Evolutionary conservation across 2,888 invertebrate species (phyloP).

Genomic region (Drosophila eohydei): DNA sequence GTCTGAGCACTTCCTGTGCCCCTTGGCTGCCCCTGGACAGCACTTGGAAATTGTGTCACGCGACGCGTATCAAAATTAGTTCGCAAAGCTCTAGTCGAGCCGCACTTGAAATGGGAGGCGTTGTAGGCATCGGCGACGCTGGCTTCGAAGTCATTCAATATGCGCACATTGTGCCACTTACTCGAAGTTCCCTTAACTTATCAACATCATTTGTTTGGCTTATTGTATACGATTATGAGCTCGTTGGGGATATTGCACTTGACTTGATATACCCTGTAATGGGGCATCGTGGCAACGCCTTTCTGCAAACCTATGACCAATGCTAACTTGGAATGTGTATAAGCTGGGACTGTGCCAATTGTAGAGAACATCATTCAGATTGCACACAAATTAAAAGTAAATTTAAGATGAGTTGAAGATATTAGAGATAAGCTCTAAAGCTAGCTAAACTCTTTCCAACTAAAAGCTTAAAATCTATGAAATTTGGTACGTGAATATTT

Average conservation of each 20-base stretch:
- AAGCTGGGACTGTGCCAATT: not conserved
- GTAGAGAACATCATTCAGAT: not conserved
- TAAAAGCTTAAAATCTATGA: too few species aligned
- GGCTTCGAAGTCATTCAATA: slow-evolving; percentile 46
- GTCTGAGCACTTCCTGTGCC: slow-evolving; percentile 64
- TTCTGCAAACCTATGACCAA: not conserved
- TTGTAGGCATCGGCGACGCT: slow-evolving; percentile 13
- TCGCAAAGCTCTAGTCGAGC: slow-evolving; percentile 28
- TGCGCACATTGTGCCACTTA: slow-evolving; percentile 68
- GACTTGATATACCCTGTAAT: slow-evolving; percentile 31
- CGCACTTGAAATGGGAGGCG: slow-evolving; percentile 37
- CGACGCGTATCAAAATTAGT: slow-evolving; percentile 63
- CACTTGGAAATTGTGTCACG: slow-evolving; percentile 71
- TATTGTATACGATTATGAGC: slow-evolving; percentile 25
- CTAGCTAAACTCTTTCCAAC: too few species aligned
- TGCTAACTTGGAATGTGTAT: not conserved
- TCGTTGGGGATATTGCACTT: slow-evolving; percentile 29
- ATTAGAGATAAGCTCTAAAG: too few species aligned
- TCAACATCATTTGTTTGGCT: slow-evolving; percentile 15
- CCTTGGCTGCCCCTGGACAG: slow-evolving; percentile 1
- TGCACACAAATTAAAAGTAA: not conserved
- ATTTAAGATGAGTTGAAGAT: too few species aligned
- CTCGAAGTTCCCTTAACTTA: slow-evolving; percentile 27
- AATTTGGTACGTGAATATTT: not conserved
- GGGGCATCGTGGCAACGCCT: too few species aligned